Base-by-base conservation (phyloP, 2,888 invertebrate species). In the Chrysomela aeneicollis region DNA sequence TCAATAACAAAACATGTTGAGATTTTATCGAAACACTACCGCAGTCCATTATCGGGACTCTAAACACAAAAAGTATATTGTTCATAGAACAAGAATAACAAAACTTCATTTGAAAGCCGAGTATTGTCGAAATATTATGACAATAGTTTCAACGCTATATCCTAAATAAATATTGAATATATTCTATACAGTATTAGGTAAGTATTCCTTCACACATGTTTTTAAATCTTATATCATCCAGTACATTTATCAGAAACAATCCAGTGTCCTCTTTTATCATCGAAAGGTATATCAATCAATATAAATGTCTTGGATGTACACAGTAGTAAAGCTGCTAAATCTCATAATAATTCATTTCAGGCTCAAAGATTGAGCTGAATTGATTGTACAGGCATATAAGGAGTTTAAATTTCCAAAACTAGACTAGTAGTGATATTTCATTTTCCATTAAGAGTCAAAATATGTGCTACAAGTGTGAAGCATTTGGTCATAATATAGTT, bases 301-400 rank as follows among this genome's bases (percentile, higher is more conserved):
- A 5, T 26, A 26, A 26, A 26, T 26, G 63, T 46, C 62, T 57
- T 62, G 59, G 58, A 61, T 65, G 55, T 64, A 66, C 63, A 68
- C 53, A 63, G 57, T 67, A 67, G 65, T 67, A n/a, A n/a, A 5
- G 69, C 61, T 67, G 61, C 67, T 63, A 61, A 63, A 67, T 63
- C 69, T 67, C 55, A 65, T 65, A 67, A 58, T 15, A 4, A n/a
- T n/a, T 26, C 22, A 15, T 22, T 17, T 46, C 53, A 22, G 21
- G 37, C 58, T 54, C 3, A 50, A 22, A 49, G 1, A 5, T 26
- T 50, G 42, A 42, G 59, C 26, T 67, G 65, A 66, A 66, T 61
- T 72, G 72, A 71, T 71, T 72, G 72, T 72, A 72, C 71, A 69
- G 66, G 68, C 42, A 42, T 42, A 15, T 15, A 15, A n/a, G 1